These are phyloP conservation scores for Hoplias malabaricus DNA, from an alignment of 2,113 vertebrate genomes.

Conservation along the genomic window DNA sequence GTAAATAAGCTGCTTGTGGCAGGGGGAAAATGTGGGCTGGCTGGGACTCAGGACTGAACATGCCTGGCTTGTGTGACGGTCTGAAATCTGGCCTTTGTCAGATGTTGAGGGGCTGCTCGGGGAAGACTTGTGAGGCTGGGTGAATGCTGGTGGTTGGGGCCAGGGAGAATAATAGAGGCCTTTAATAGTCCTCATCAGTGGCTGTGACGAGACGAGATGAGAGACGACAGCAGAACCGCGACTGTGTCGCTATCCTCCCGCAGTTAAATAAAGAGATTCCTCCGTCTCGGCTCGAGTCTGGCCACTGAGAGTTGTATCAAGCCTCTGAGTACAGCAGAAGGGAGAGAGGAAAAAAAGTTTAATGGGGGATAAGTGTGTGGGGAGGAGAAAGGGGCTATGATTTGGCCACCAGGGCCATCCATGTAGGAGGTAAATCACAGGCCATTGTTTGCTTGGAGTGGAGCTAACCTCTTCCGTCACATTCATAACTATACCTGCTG, in stretches of 20 bases:
- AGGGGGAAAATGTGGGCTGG: neutral
- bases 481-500: slow-evolving; percentile 14
- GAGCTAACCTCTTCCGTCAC: slow-evolving; percentile 3
- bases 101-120: neutral
- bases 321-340: slow-evolving; percentile 31
- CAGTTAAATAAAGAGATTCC: slow-evolving; percentile 52
- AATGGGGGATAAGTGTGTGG: slow-evolving; percentile 58
- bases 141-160: neutral
- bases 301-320: slow-evolving; percentile 34
- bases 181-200: slow-evolving; percentile 28
- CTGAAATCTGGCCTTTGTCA: neutral
- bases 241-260: slow-evolving; percentile 28
- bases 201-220: slow-evolving; percentile 50
- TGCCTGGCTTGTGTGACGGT: neutral
- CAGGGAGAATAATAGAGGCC: slow-evolving; percentile 4
- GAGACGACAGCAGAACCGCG: slow-evolving; percentile 50
- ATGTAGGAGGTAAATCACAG: slow-evolving; percentile 67
- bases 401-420: slow-evolving; percentile 65
- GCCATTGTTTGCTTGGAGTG: slow-evolving; percentile 57
- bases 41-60: neutral
- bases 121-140: neutral
- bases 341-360: slow-evolving; percentile 35
- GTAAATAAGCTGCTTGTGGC: neutral
- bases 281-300: neutral
- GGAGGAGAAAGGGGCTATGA: slow-evolving; percentile 43